These are phyloP conservation scores for Alcedo quadribrachys DNA, from an alignment of 2,797 vertebrate genomes.

Conservation along the genomic window DNA sequence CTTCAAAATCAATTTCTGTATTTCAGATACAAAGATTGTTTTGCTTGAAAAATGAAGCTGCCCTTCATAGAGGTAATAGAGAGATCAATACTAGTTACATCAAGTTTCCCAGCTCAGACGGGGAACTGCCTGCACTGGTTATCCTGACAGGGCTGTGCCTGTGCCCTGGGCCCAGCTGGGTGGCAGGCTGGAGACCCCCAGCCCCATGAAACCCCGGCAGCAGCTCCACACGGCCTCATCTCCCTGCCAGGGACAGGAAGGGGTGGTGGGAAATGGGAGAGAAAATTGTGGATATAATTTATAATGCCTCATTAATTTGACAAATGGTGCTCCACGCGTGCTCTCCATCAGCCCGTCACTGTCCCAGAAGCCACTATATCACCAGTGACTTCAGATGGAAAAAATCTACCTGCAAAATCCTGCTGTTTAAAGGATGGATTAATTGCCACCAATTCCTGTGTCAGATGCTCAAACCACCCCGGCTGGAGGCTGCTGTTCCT, in stretches of 20 bases:
- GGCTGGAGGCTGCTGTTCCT: neutral
- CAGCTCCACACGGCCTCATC: neutral
- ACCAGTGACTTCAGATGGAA: slow-evolving; percentile 33
- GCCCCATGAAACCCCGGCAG: neutral
- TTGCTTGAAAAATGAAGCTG: slow-evolving; percentile 64
- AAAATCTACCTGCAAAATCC: slow-evolving; percentile 53
- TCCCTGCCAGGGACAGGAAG: neutral
- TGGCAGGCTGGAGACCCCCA: rapidly evolving
- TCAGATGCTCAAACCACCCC: neutral
- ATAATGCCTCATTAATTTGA: slow-evolving; percentile 66
- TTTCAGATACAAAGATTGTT: slow-evolving; percentile 51
- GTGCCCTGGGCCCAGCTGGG: rapidly evolving
- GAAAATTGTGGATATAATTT: slow-evolving; percentile 61
- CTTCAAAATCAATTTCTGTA: slow-evolving; percentile 27
- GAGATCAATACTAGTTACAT: slow-evolving; percentile 58
- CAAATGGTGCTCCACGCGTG: slow-evolving; percentile 20
- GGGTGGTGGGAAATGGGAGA: neutral
- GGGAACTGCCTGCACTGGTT: neutral
- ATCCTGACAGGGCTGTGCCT: neutral
- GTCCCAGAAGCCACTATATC: slow-evolving; percentile 39
- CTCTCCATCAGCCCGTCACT: slow-evolving; percentile 20
- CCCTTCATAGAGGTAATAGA: slow-evolving; percentile 59
- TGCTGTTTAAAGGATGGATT: neutral
- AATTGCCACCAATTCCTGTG: neutral
- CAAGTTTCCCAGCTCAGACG: neutral